These are phyloP conservation scores for Seira sanloemensis DNA, from an alignment of 2,888 invertebrate genomes.

Conservation along the genomic window DNA sequence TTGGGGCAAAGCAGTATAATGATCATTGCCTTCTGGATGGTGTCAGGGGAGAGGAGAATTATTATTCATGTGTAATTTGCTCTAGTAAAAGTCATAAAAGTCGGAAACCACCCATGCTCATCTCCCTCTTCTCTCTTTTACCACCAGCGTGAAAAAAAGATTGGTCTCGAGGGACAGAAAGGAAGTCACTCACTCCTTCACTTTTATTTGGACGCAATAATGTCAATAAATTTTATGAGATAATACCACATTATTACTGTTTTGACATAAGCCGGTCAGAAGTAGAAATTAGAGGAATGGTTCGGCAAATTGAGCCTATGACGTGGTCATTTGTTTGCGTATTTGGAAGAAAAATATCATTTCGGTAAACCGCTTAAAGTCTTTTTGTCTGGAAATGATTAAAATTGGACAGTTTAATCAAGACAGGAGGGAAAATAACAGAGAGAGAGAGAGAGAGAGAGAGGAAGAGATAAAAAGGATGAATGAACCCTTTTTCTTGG, in stretches of 20 bases:
- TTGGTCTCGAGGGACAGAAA: too few species aligned
- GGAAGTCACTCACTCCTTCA: background rate
- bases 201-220: background rate
- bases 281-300: background rate
- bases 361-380: too few species aligned
- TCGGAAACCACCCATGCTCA: slow-evolving; percentile 30
- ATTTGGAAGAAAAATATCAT: too few species aligned
- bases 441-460: too few species aligned
- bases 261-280: slow-evolving; percentile 48
- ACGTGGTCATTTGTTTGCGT: too few species aligned
- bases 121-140: too few species aligned
- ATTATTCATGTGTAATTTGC: slow-evolving; percentile 19
- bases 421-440: too few species aligned
- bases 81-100: slow-evolving; percentile 47
- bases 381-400: too few species aligned
- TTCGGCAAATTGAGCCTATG: too few species aligned
- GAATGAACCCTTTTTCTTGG: too few species aligned
- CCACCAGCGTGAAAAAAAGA: slow-evolving; percentile 7
- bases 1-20: background rate
- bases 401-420: too few species aligned
- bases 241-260: slow-evolving; percentile 55
- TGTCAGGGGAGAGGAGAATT: background rate
- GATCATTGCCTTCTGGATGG: background rate
- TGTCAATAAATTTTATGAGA: slow-evolving; percentile 54
- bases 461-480: too few species aligned